Evolutionary conservation across 2,797 vertebrate species (phyloP).

Genomic region (Sylvilagus floridanus): DNA sequence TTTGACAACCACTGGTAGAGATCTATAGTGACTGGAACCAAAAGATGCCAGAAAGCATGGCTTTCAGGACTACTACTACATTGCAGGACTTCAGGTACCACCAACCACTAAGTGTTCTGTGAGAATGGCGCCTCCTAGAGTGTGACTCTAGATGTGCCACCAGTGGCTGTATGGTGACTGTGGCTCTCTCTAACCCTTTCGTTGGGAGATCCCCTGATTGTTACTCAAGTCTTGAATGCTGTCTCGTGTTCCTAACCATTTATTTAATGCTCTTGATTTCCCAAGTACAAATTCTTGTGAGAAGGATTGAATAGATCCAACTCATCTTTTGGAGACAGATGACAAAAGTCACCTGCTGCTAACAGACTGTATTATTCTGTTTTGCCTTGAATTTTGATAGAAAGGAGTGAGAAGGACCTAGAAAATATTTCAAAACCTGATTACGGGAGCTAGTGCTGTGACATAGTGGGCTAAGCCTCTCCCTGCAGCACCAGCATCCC

Average conservation of each 20-base stretch:
- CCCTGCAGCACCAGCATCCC: too few species aligned
- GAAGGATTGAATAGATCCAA: neutral
- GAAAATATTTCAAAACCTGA: neutral
- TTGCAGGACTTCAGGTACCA: neutral
- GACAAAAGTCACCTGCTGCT: neutral
- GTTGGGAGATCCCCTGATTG: neutral
- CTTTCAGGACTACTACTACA: neutral
- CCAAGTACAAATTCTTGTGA: constrained; percentile 9
- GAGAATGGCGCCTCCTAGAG: neutral
- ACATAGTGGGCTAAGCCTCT: too few species aligned
- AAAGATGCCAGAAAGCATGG: neutral
- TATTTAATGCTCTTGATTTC: neutral
- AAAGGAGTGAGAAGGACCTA: neutral
- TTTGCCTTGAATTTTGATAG: neutral
- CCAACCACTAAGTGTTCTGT: neutral
- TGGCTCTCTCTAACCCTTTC: neutral
- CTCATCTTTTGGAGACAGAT: constrained; percentile 1
- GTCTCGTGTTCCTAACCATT: neutral
- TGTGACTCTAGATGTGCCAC: neutral
- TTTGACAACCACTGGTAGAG: neutral
- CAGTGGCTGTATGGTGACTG: fast-evolving
- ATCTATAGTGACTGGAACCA: neutral
- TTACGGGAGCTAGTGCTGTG: too few species aligned
- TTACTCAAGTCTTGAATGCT: neutral
- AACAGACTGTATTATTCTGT: neutral